Evolutionary conservation across 2,888 invertebrate species (phyloP).

Genomic region (Machimus atricapillus): DNA sequence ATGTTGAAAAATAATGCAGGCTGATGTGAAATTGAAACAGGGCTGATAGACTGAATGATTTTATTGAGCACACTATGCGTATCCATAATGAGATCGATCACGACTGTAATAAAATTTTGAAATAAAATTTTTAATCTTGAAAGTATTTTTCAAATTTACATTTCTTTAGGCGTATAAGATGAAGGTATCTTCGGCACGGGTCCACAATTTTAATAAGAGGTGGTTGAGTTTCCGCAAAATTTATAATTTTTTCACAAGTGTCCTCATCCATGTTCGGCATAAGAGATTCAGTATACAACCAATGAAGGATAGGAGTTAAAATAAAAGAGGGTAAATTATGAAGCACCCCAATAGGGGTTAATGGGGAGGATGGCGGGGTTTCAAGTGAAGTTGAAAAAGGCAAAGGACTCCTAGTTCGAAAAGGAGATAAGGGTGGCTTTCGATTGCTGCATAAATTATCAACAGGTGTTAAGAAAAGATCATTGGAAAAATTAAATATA

Average conservation of each 20-base stretch:
- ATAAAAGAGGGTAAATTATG: slow-evolving; percentile 68
- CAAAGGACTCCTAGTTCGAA: slow-evolving; percentile 57
- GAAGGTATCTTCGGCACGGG: slow-evolving; percentile 69
- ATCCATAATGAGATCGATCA: slow-evolving; percentile 69
- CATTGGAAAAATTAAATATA: slow-evolving; percentile 59
- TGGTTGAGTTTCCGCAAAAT: slow-evolving; percentile 64
- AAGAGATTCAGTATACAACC: slow-evolving; percentile 71
- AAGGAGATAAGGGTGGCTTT: slow-evolving; percentile 57
- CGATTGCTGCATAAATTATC: slow-evolving; percentile 49
- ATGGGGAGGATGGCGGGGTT: slow-evolving; percentile 58
- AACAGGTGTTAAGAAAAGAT: slow-evolving; percentile 53
- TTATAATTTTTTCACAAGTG: slow-evolving; percentile 67
- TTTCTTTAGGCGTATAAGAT: slow-evolving; percentile 70
- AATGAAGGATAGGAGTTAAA: slow-evolving; percentile 69
- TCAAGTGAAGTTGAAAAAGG: slow-evolving; percentile 57
- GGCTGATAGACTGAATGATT: slow-evolving; percentile 68
- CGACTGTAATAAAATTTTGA: slow-evolving; percentile 64
- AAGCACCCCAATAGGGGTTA: slow-evolving; percentile 65
- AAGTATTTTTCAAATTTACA: slow-evolving; percentile 62
- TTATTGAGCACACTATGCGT: slow-evolving; percentile 70
- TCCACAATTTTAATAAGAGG: slow-evolving; percentile 66
- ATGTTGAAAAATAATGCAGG: slow-evolving; percentile 69
- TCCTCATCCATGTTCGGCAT: slow-evolving; percentile 68
- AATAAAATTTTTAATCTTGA: not conserved
- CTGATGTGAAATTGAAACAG: slow-evolving; percentile 63